phyloP scores from a whole-genome alignment of 2,888 invertebrate genomes.

The Drosophila tripunctata region DNA sequence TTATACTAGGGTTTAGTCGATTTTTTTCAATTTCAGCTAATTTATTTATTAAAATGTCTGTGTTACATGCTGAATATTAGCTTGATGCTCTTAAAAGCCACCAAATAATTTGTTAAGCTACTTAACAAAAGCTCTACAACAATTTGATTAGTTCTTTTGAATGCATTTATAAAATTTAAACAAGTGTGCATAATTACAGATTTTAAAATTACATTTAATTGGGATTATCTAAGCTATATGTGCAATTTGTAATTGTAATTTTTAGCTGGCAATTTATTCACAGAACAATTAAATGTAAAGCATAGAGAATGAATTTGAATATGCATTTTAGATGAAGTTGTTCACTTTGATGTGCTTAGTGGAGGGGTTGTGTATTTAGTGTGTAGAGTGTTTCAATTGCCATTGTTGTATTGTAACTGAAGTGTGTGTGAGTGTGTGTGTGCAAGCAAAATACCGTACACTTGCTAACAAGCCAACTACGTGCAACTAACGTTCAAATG shows the following conservation, averaged over 20 bases:
- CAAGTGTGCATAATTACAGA: background rate
- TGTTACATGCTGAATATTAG: no score
- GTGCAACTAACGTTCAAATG: conserved; percentile 69
- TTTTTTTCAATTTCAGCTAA: no score
- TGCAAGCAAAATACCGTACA: conserved; percentile 65
- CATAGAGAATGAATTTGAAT: conserved; percentile 24
- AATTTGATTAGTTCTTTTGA: no score
- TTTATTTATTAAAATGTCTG: no score
- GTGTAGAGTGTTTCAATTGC: conserved; percentile 18
- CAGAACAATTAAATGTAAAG: background rate
- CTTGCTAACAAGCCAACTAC: conserved; percentile 78
- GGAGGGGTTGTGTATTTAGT: conserved; percentile 1
- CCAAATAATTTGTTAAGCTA: no score
- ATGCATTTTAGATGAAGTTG: conserved; percentile 44
- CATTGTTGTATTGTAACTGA: conserved; percentile 19
- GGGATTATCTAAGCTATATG: background rate
- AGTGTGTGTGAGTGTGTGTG: conserved; percentile 4
- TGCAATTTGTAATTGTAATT: background rate
- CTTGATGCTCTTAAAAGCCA: no score
- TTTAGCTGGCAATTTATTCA: background rate
- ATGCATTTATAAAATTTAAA: no score
- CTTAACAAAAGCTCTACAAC: no score
- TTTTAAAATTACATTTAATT: background rate
- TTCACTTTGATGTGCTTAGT: conserved; percentile 34
- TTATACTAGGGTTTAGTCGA: no score